phyloP scores from a whole-genome alignment of 2,888 invertebrate species.

The Hydropsyche betteni region DNA sequence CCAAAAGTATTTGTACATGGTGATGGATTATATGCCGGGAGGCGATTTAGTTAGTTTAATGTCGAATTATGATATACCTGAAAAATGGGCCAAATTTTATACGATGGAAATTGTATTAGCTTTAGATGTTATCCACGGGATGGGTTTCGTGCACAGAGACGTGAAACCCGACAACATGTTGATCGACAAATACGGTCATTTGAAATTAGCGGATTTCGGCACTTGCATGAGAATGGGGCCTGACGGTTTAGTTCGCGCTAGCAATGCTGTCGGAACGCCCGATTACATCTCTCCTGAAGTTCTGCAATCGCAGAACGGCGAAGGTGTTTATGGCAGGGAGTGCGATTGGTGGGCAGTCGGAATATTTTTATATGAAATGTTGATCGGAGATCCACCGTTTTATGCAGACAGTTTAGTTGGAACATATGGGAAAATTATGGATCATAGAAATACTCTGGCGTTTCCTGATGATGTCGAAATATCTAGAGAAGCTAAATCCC shows the following conservation, averaged over 20 bases:
- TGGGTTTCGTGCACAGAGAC: conserved; percentile 97
- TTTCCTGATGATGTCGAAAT: conserved; percentile 97
- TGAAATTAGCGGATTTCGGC: conserved; percentile 99
- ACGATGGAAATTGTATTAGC: conserved; percentile 98
- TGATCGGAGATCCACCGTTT: conserved; percentile 98
- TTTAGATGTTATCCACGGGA: conserved; percentile 95
- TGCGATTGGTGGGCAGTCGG: conserved; percentile 99
- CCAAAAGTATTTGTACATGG: conserved; percentile 96
- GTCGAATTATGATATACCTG: conserved; percentile 98
- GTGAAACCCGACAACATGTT: conserved; percentile 99
- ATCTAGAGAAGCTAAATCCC: conserved; percentile 83
- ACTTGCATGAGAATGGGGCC: conserved; percentile 99
- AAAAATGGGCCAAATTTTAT: conserved; percentile 98
- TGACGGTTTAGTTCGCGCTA: conserved; percentile 94
- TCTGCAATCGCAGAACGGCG: conserved; percentile 93
- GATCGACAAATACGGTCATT: conserved; percentile 92
- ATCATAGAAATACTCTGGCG: conserved; percentile 93
- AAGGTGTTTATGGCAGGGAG: conserved; percentile 95
- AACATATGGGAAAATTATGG: conserved; percentile 99
- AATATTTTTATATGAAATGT: conserved; percentile 98
- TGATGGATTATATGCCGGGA: conserved; percentile 99
- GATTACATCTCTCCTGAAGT: conserved; percentile 99
- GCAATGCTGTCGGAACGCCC: conserved; percentile 98
- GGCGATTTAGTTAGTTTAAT: conserved; percentile 98
- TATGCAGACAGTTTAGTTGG: conserved; percentile 98